phyloP scores from a whole-genome alignment of 2,113 vertebrate genomes.

The Brachirus orientalis region DNA sequence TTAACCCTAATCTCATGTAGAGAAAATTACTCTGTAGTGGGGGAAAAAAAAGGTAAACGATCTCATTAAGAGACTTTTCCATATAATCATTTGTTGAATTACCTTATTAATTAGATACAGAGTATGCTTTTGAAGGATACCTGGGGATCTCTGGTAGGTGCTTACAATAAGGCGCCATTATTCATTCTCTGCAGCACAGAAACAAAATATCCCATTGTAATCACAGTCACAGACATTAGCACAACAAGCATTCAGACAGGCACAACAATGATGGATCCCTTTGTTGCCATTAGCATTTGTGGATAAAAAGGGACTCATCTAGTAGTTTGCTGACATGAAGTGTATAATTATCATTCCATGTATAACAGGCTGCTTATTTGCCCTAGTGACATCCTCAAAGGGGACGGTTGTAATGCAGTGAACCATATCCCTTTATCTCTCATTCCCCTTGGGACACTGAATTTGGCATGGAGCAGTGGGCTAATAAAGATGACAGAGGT shows the following conservation, averaged over 20 bases:
- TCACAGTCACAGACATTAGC: slow-evolving; percentile 11
- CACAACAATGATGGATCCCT: slow-evolving; percentile 43
- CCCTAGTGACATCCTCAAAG: slow-evolving; percentile 59
- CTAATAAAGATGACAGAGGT: slow-evolving; percentile 66
- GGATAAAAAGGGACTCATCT: slow-evolving; percentile 61
- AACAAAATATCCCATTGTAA: slow-evolving; percentile 49
- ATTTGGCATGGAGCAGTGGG: slow-evolving; percentile 44
- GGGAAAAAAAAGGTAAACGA: slow-evolving; percentile 24
- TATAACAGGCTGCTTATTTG: slow-evolving; percentile 75
- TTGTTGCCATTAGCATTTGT: slow-evolving; percentile 60
- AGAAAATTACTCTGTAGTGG: slow-evolving; percentile 28
- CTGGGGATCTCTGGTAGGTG: slow-evolving; percentile 52
- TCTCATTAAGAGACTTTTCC: slow-evolving; percentile 28
- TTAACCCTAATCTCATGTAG: slow-evolving; percentile 18
- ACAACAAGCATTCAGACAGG: slow-evolving; percentile 26
- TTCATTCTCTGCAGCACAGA: slow-evolving; percentile 42
- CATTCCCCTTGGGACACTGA: slow-evolving; percentile 46
- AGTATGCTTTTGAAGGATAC: slow-evolving; percentile 59
- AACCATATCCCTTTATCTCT: slow-evolving; percentile 75
- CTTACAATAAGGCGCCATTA: slow-evolving; percentile 45
- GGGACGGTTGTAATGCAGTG: slow-evolving; percentile 68
- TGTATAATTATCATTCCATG: slow-evolving; percentile 76
- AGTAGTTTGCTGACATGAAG: slow-evolving; percentile 70
- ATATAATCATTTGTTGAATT: slow-evolving; percentile 50
- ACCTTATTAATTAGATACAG: slow-evolving; percentile 57